Base-by-base conservation (phyloP, 2,797 vertebrate genomes). In the Balearica regulorum region DNA sequence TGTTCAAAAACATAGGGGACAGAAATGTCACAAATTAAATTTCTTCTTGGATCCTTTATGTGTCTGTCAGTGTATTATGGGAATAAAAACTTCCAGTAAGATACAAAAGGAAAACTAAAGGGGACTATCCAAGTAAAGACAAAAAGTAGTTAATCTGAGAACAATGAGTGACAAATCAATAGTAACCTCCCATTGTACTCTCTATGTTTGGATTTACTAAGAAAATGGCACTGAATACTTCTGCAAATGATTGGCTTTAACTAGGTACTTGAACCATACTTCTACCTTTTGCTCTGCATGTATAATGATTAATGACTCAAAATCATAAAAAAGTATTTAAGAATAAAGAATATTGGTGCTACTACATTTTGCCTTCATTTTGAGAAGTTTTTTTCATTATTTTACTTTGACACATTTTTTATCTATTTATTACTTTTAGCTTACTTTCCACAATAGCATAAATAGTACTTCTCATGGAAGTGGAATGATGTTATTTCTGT, bases 381-480 rank as follows among this genome's bases (percentile, higher is more conserved):
- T 3, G 6, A 83, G 35, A 69, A 53, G 5, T 6, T 14, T 26
- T 55, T 82, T 87, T 54, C 33, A 11, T 39, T 73, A 26, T 83
- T 83, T 88, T 49, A 25, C 21, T 64, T 90, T 6, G 3, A 10
- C 53, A 29, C 83, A 28, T 69, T 75, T 91, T 95, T 85, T 37
- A 79, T 86, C 6, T 66, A 39, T 71, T 88, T 70, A 88, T 68
- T 75, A 37, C 13, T 77, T 86, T 53, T 25, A 68, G 20, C 61
- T 83, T 8, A 5, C 25, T 92, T 89, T 83, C 78, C 70, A 91
- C 73, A 79, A 66, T 83, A 96, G 86, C 62, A 91, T 61, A 96
- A 91, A 91, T 71, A 95, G 71, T 75, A 73, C 68, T 96, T 94
- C 95, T 95, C 93, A 96, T 64, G 87, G 84, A 97, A 95, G 71